Evolutionary conservation across 2,888 invertebrate genomes (phyloP).

Genomic region (Calliphora vomitoria): DNA sequence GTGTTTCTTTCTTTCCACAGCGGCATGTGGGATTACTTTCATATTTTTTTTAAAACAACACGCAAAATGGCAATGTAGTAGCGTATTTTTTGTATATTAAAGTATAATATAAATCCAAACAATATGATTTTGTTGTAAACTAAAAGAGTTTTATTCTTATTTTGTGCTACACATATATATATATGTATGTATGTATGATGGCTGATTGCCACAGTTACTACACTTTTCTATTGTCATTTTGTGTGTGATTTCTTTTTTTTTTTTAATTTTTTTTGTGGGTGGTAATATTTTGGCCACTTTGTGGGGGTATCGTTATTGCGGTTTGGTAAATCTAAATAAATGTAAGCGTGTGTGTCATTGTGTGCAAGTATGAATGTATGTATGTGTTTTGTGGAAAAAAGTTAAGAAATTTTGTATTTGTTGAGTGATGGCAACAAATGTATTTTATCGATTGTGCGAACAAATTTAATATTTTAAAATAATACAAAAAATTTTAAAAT

Average conservation of each 20-base stretch:
- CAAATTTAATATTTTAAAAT: too few species aligned
- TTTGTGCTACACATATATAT: constrained; percentile 2
- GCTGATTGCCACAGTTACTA: constrained; percentile 50
- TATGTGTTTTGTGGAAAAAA: background rate
- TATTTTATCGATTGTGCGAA: background rate
- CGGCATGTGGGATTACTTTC: constrained; percentile 72
- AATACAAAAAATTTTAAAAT: too few species aligned
- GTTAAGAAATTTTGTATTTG: background rate
- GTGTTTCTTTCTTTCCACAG: background rate
- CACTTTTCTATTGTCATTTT: constrained; percentile 58
- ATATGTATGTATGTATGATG: constrained; percentile 7
- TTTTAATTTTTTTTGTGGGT: constrained; percentile 53
- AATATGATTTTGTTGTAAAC: background rate
- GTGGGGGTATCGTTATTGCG: constrained; percentile 68
- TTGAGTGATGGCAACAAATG: background rate
- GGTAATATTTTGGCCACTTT: constrained; percentile 64
- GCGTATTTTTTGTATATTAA: background rate
- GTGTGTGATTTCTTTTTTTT: constrained; percentile 24
- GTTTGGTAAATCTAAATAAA: constrained; percentile 38
- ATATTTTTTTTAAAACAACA: constrained; percentile 70
- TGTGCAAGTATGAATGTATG: background rate
- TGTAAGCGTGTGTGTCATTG: background rate
- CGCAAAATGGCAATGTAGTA: constrained; percentile 71
- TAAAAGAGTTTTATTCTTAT: constrained; percentile 26
- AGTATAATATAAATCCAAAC: constrained; percentile 12